Evolutionary conservation across 2,888 invertebrate genomes (phyloP).

Genomic region (Nemurella pictetii): DNA sequence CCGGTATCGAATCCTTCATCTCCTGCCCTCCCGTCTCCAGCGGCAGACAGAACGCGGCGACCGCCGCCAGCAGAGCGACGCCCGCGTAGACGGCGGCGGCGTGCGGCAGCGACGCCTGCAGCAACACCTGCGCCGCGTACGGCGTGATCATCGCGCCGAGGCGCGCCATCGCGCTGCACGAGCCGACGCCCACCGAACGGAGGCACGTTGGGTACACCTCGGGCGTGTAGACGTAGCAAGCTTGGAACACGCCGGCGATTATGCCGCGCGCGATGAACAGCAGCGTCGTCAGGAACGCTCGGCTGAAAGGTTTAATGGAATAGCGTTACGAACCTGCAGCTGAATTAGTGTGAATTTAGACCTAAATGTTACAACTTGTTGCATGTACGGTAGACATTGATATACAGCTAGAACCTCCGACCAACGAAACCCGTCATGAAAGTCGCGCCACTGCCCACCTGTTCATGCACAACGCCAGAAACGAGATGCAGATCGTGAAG

Average conservation of each 20-base stretch:
- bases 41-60: slow-evolving; percentile 77
- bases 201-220: slow-evolving; percentile 92
- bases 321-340: too few relatives aligned
- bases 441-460: slow-evolving; percentile 59
- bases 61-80: slow-evolving; percentile 74
- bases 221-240: slow-evolving; percentile 93
- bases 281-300: slow-evolving; percentile 75
- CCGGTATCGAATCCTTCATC: slow-evolving; percentile 56
- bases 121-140: slow-evolving; percentile 87
- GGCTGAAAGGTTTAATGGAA: slow-evolving; percentile 66
- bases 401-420: too few relatives aligned
- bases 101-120: slow-evolving; percentile 71
- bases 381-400: too few relatives aligned
- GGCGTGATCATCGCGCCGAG: slow-evolving; percentile 94
- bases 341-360: too few relatives aligned
- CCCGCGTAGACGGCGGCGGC: slow-evolving; percentile 77
- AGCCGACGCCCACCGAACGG: slow-evolving; percentile 88
- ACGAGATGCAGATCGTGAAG: slow-evolving; percentile 74
- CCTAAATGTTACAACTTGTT: too few relatives aligned
- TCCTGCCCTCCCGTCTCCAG: slow-evolving; percentile 82
- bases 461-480: slow-evolving; percentile 72
- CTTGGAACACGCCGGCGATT: slow-evolving; percentile 93
- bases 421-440: too few relatives aligned
- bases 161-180: slow-evolving; percentile 87
- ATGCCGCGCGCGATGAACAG: slow-evolving; percentile 88